A percentile compares a stretch with the other conserved stretches of the same genome.
Conservation (phyloP, 2,888 invertebrate species). For the Pheosia tremula region DNA sequence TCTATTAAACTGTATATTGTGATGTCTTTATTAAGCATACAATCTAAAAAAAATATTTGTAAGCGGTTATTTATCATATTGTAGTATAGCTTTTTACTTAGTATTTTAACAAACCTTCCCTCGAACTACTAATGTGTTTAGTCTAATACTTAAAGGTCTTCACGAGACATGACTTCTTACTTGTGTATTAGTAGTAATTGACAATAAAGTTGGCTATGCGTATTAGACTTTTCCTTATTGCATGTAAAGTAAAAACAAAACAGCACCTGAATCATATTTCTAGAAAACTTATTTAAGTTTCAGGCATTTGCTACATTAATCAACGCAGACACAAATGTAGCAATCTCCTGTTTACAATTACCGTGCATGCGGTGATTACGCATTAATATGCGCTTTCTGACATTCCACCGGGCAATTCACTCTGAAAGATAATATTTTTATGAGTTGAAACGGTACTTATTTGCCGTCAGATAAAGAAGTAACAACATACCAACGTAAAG, state of each 20-base stretch:
- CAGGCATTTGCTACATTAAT: conserved; percentile 9
- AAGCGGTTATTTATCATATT: no score
- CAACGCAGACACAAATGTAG: conserved; percentile 27
- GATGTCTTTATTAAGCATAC: no score
- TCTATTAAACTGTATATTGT: no score
- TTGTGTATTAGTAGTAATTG: no score
- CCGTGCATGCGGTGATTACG: conserved; percentile 17
- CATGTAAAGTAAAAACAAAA: neutral
- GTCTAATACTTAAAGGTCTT: neutral
- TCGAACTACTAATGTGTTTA: neutral
- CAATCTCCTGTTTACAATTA: conserved; percentile 35
- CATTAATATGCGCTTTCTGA: conserved; percentile 22
- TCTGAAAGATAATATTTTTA: conserved; percentile 17
- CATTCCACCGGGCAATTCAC: conserved; percentile 23
- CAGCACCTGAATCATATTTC: neutral
- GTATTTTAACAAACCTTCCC: neutral
- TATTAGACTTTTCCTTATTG: no score
- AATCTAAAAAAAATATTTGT: no score
- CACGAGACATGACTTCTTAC: neutral
- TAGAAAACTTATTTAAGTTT: neutral
- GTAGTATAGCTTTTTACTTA: neutral
- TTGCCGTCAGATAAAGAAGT: neutral
- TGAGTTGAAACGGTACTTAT: neutral
- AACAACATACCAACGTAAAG: neutral
- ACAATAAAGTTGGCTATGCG: no score